Percentiles rank a stretch among this genome's conserved stretches.
Evolutionary conservation across 2,113 vertebrate genomes (phyloP).

Genomic region (Myxocyprinus asiaticus): DNA sequence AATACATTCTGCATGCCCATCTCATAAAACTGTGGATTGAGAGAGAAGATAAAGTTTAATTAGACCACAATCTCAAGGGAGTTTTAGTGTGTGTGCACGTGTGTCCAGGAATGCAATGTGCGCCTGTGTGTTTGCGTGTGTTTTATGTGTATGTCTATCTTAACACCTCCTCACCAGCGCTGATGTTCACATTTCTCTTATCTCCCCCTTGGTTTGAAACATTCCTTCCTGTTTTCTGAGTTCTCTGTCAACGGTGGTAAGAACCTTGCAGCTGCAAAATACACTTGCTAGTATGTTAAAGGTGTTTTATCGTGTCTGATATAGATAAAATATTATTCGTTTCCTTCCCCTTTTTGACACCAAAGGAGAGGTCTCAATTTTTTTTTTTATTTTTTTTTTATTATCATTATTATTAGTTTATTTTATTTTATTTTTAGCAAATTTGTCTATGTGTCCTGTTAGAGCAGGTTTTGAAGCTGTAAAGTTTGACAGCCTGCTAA

Average conservation of each 20-base stretch:
- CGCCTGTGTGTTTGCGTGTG: constrained; percentile 26
- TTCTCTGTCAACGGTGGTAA: constrained; percentile 28
- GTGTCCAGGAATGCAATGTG: constrained; percentile 66
- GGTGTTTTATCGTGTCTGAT: too few relatives aligned
- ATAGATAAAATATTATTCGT: too few relatives aligned
- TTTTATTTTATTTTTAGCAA: too few relatives aligned
- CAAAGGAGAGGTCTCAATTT: too few relatives aligned
- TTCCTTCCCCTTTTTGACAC: too few relatives aligned
- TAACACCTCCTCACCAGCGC: not conserved
- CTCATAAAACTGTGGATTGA: constrained; percentile 1
- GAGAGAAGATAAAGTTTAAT: not conserved
- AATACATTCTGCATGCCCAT: not conserved
- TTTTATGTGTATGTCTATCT: constrained; percentile 68
- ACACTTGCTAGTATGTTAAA: not conserved
- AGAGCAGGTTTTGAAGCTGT: not conserved
- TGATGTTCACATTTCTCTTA: constrained; percentile 41
- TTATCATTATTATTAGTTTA: too few relatives aligned
- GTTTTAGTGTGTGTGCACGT: constrained; percentile 22
- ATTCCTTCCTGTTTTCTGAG: constrained; percentile 45
- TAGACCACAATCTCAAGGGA: constrained; percentile 27
- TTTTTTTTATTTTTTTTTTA: too few relatives aligned
- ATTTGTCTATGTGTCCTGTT: too few relatives aligned
- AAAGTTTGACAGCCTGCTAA: not conserved
- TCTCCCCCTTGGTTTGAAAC: constrained; percentile 35
- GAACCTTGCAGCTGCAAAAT: constrained; percentile 12